A percentile compares a stretch with the other conserved stretches of the same genome.
Evolutionary conservation across 2,113 vertebrate species (phyloP).

Genomic region (Petrocephalus zakoni): DNA sequence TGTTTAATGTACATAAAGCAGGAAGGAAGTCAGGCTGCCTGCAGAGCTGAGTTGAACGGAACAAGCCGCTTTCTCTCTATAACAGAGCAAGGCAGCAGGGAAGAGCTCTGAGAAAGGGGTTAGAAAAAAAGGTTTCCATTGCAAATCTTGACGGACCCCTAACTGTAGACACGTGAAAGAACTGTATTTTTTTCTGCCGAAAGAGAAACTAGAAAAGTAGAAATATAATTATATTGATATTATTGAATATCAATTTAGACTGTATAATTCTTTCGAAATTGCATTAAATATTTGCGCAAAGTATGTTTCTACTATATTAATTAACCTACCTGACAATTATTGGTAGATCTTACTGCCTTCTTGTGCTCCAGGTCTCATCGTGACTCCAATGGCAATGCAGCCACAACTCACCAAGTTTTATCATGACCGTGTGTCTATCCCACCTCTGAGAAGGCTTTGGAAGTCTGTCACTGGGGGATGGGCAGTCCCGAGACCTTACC

Average conservation of each 20-base stretch:
- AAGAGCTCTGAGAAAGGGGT: slow-evolving; percentile 26
- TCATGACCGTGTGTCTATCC: not conserved
- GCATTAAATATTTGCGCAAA: not conserved
- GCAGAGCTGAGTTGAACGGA: slow-evolving; percentile 36
- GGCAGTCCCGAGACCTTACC: not conserved
- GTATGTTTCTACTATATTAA: not conserved
- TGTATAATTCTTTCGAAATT: not conserved
- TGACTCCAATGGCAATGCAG: not conserved
- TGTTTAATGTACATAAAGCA: slow-evolving; percentile 45
- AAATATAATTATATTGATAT: not conserved
- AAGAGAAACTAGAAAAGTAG: not conserved
- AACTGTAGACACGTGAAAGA: not conserved
- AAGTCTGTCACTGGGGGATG: not conserved
- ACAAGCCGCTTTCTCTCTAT: slow-evolving; percentile 32
- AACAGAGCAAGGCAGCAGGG: slow-evolving; percentile 25
- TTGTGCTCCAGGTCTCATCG: not conserved
- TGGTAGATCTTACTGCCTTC: not conserved
- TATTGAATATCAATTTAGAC: not conserved
- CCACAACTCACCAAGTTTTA: not conserved
- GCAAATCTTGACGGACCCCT: not conserved
- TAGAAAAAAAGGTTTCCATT: slow-evolving; percentile 25
- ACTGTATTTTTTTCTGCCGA: not conserved
- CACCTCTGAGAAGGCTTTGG: not conserved
- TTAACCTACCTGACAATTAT: not conserved
- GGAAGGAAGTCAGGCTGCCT: slow-evolving; percentile 47